Evolutionary conservation across 2,888 invertebrate species (phyloP).

Genomic region (Timema cristinae): DNA sequence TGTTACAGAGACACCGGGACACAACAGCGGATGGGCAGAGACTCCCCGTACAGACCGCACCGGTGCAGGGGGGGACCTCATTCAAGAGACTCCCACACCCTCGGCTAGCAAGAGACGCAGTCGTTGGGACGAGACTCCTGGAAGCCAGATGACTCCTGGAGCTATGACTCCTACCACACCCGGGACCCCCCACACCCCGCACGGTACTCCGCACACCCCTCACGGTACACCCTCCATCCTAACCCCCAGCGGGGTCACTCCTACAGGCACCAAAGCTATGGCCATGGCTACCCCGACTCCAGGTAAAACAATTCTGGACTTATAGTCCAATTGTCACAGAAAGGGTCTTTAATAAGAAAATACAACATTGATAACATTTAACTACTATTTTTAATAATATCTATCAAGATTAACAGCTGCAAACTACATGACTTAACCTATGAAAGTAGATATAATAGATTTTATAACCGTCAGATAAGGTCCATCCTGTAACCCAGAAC

Average conservation of each 20-base stretch:
- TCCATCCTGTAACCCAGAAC: no score
- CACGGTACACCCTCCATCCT: constrained; percentile 62
- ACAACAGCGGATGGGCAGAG: constrained; percentile 98
- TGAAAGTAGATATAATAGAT: no score
- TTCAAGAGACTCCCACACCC: constrained; percentile 91
- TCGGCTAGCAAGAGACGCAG: constrained; percentile 92
- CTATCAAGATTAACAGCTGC: no score
- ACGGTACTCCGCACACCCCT: constrained; percentile 66
- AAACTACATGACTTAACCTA: no score
- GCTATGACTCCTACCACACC: constrained; percentile 49
- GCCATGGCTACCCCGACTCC: constrained; percentile 98
- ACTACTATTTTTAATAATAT: no score
- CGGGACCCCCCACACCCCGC: constrained; percentile 68
- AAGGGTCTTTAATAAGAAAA: no score
- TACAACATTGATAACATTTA: no score
- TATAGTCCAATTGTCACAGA: no score
- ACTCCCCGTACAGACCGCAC: constrained; percentile 94
- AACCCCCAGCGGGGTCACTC: constrained; percentile 81
- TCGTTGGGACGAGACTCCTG: constrained; percentile 98
- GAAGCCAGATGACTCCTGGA: constrained; percentile 49
- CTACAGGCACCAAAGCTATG: constrained; percentile 94
- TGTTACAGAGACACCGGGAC: constrained; percentile 83
- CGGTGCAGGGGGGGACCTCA: constrained; percentile 58
- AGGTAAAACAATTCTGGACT: no score
- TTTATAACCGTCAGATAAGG: no score